phyloP scores from a whole-genome alignment of 2,113 vertebrate genomes.

The Phodopus roborovskii region DNA sequence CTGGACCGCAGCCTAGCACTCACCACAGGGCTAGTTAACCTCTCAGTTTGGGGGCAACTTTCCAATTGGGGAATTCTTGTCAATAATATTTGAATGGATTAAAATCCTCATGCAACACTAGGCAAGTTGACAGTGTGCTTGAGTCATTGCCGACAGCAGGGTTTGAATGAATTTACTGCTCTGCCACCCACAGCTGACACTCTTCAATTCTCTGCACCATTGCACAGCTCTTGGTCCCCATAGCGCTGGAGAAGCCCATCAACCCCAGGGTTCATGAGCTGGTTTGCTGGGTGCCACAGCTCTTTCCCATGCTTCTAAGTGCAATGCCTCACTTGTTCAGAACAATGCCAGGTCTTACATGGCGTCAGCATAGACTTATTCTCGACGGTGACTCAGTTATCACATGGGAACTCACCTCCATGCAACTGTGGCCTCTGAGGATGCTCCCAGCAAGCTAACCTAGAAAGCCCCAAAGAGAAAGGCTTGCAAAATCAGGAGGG shows the following conservation, averaged over 20 bases:
- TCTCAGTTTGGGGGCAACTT: not conserved
- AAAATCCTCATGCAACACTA: conserved; percentile 13
- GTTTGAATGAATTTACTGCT: not conserved
- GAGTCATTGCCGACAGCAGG: not conserved
- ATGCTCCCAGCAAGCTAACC: not conserved
- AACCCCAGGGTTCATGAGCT: not conserved
- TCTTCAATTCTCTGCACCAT: not conserved
- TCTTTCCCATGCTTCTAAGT: not conserved
- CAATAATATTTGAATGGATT: not conserved
- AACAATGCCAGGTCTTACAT: not conserved
- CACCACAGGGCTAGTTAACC: not conserved
- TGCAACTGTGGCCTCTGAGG: not conserved
- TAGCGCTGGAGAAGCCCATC: not conserved
- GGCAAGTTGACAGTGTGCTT: not conserved
- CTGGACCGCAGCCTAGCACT: not conserved
- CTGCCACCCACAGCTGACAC: not conserved
- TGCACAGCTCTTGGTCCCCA: not conserved
- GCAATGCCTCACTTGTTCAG: conserved; percentile 22
- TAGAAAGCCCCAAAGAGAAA: not conserved
- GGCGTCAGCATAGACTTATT: not conserved
- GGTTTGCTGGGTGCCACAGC: not conserved
- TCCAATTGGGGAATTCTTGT: conserved; percentile 21
- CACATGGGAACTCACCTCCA: not conserved
- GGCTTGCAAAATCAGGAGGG: not conserved
- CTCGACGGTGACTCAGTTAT: not conserved